Evolutionary conservation across 2,113 vertebrate species (phyloP).

Genomic region (Butastur rufipennis): DNA sequence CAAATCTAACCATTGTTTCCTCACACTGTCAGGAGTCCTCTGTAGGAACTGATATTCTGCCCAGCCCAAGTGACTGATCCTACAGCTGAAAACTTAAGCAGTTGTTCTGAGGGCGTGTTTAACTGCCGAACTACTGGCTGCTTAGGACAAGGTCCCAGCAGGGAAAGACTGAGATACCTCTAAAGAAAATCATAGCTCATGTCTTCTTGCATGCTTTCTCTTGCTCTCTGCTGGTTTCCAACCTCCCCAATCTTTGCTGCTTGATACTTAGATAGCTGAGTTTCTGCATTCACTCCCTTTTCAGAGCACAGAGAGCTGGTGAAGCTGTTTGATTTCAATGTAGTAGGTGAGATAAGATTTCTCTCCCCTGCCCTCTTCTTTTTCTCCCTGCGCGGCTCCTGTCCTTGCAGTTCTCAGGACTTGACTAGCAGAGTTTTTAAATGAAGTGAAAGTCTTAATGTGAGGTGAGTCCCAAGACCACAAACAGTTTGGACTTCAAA

Average conservation of each 20-base stretch:
- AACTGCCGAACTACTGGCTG: background rate
- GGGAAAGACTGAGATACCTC: constrained; percentile 32
- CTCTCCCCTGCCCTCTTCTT: background rate
- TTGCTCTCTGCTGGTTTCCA: constrained; percentile 19
- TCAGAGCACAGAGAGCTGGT: background rate
- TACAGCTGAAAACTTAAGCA: background rate
- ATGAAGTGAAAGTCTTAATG: constrained; percentile 63
- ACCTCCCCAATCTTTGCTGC: background rate
- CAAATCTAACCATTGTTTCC: background rate
- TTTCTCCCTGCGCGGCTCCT: background rate
- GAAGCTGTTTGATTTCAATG: background rate
- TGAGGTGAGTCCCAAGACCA: constrained; percentile 72
- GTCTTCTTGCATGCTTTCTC: background rate
- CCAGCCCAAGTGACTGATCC: background rate
- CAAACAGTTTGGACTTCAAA: constrained; percentile 78
- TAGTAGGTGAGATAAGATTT: constrained; percentile 8
- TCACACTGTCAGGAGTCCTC: background rate
- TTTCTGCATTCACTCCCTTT: background rate
- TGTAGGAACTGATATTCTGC: background rate
- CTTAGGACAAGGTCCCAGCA: constrained; percentile 51
- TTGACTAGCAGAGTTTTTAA: constrained; percentile 49
- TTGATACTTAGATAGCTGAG: background rate
- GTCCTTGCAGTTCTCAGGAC: background rate
- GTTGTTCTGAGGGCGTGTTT: background rate
- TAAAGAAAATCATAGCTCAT: constrained; percentile 14